Percentiles rank a stretch among this genome's conserved stretches.
These are phyloP conservation scores for Raphicerus campestris DNA, from an alignment of 2,113 vertebrate genomes.

Conservation along the genomic window DNA sequence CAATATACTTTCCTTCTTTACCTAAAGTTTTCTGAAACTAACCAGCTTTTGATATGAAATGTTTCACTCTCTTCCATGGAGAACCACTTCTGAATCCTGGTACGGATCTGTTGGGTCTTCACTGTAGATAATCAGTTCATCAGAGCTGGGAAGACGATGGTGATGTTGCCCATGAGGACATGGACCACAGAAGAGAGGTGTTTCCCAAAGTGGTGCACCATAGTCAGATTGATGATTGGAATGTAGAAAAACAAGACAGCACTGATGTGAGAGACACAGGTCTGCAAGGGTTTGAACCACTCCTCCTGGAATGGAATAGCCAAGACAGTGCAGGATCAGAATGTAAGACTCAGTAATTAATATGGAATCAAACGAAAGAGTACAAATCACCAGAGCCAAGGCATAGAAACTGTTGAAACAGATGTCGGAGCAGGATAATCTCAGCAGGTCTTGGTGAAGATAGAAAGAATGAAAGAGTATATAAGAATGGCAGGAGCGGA, in stretches of 20 bases:
- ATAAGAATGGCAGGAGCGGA: background rate
- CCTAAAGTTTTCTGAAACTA: background rate
- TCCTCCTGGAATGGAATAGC: background rate
- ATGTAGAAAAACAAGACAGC: conserved; percentile 39
- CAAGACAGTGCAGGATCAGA: background rate
- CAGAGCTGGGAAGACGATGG: background rate
- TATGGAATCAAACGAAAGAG: background rate
- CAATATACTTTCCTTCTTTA: background rate
- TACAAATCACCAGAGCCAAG: background rate
- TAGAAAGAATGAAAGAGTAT: conserved; percentile 49
- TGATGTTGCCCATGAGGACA: background rate
- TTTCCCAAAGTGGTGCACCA: background rate
- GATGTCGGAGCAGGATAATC: conserved; percentile 40
- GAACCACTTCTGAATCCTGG: background rate
- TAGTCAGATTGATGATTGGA: background rate
- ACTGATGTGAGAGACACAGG: background rate
- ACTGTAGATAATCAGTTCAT: conserved; percentile 57
- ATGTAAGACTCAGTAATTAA: background rate
- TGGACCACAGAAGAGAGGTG: background rate
- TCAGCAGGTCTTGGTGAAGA: conserved; percentile 49
- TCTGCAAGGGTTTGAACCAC: background rate
- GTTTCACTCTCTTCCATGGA: background rate
- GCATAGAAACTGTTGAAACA: conserved; percentile 30
- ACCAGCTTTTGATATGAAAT: background rate
- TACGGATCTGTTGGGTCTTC: conserved; percentile 41